phyloP scores from a whole-genome alignment of 2,888 invertebrate genomes.

The Linyphia triangularis region DNA sequence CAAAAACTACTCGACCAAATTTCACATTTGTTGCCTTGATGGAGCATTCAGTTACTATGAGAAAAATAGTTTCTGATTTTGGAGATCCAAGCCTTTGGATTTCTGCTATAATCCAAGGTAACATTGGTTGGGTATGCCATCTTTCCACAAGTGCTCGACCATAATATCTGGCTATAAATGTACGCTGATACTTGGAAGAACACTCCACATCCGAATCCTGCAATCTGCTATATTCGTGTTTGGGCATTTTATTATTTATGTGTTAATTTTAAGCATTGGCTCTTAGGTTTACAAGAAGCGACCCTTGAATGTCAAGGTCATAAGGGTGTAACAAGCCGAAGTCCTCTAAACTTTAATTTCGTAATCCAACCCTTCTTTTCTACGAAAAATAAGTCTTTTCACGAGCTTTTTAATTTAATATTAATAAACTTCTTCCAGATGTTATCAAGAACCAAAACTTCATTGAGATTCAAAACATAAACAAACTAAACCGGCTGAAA shows the following conservation, averaged over 20 bases:
- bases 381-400: not conserved
- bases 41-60: constrained; percentile 67
- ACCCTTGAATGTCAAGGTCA: constrained; percentile 74
- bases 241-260: constrained; percentile 50
- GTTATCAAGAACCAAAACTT: constrained; percentile 8
- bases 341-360: not conserved
- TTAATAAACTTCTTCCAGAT: not conserved
- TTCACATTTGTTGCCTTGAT: constrained; percentile 70
- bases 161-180: constrained; percentile 74
- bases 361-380: not conserved
- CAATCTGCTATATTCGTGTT: constrained; percentile 54
- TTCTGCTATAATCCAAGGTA: constrained; percentile 92
- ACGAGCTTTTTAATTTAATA: not conserved
- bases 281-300: constrained; percentile 9
- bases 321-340: not conserved
- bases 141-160: constrained; percentile 73
- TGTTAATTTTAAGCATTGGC: not conserved
- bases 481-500: constrained; percentile 53
- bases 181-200: constrained; percentile 68
- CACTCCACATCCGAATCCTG: constrained; percentile 68
- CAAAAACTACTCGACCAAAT: constrained; percentile 77
- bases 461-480: constrained; percentile 37
- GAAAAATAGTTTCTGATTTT: constrained; percentile 68
- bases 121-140: constrained; percentile 85
- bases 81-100: constrained; percentile 80